Conservation (phyloP, 2,113 vertebrate genomes). For the Tautogolabrus adspersus region DNA sequence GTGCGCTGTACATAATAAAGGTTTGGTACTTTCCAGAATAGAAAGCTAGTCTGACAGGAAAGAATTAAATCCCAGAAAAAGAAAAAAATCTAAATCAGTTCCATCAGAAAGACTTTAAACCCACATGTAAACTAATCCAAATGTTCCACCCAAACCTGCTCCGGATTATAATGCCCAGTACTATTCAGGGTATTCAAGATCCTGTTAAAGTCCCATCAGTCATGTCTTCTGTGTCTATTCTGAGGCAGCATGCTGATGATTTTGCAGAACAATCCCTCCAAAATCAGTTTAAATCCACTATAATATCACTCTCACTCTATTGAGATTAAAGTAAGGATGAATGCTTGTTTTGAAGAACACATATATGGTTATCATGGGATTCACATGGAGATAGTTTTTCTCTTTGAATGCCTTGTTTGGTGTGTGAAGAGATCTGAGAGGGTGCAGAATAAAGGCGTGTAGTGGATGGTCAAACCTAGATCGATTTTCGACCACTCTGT, state of each 20-base stretch:
- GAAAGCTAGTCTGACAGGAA: constrained; percentile 1
- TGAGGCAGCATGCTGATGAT: background rate
- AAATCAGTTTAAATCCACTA: background rate
- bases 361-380: constrained; percentile 14
- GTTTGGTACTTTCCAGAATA: constrained; percentile 39
- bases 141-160: constrained; percentile 40
- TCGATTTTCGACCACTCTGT: constrained; percentile 36
- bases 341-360: constrained; percentile 7
- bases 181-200: background rate
- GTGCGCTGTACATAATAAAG: background rate
- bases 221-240: background rate
- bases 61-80: background rate
- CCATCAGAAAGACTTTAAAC: constrained; percentile 13
- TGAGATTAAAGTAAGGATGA: constrained; percentile 8
- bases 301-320: constrained; percentile 4
- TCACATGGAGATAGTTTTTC: background rate
- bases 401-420: constrained; percentile 2
- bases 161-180: constrained; percentile 24
- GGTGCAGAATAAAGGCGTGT: constrained; percentile 20
- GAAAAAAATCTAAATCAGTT: constrained; percentile 11
- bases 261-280: background rate
- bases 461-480: constrained; percentile 37
- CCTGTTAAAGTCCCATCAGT: background rate
- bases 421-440: constrained; percentile 8
- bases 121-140: constrained; percentile 33